phyloP scores from a whole-genome alignment of 1,140 invertebrate genomes.

The Cyphomyrmex costatus region DNA sequence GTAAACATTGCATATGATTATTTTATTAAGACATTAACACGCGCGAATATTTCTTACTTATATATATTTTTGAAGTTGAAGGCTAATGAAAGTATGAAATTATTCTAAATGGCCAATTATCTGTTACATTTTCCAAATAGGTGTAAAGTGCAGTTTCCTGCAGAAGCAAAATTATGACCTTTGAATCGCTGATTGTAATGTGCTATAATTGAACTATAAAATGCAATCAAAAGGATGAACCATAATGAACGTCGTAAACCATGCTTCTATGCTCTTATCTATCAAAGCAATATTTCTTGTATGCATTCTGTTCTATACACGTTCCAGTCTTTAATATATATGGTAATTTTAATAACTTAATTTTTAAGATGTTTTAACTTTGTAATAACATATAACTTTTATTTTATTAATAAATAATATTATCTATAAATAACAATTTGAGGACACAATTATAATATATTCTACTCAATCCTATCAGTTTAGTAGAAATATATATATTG shows the following conservation, averaged over 20 bases:
- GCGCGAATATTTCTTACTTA: background rate
- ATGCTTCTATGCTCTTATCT: slow-evolving; percentile 14
- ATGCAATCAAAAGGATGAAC: slow-evolving; percentile 3
- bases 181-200: slow-evolving; percentile 31
- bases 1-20: background rate
- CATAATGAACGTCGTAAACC: slow-evolving; percentile 39
- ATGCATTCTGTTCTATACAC: background rate
- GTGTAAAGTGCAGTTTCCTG: background rate
- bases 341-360: slow-evolving; percentile 17
- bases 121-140: background rate
- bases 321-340: background rate
- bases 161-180: background rate
- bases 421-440: background rate
- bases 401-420: background rate
- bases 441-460: background rate
- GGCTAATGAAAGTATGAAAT: slow-evolving; percentile 19
- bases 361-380: background rate
- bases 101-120: background rate
- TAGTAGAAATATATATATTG: background rate
- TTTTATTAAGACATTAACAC: background rate
- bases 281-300: background rate
- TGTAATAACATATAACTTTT: slow-evolving; percentile 5
- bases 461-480: background rate
- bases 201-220: slow-evolving; percentile 30
- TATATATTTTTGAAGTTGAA: background rate